These are phyloP conservation scores for Mactromeris polynyma DNA, from an alignment of 2,888 invertebrate genomes.

Conservation along the genomic window DNA sequence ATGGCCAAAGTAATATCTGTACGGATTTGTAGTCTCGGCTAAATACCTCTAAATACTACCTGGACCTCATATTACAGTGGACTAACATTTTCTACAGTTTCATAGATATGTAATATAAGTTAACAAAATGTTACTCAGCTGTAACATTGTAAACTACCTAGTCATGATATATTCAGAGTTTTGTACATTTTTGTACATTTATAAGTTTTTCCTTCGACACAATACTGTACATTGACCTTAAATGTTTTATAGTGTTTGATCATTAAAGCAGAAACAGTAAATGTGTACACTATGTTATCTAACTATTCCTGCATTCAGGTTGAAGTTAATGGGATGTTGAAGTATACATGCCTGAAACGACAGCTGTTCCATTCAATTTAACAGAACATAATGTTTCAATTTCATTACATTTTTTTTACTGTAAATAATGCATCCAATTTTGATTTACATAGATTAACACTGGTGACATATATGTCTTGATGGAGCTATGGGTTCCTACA, in stretches of 20 bases:
- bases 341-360: background rate
- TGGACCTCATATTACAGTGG: too few species aligned
- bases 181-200: background rate
- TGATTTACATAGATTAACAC: too few species aligned
- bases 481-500: too few species aligned
- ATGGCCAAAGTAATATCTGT: too few species aligned
- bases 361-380: background rate
- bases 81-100: background rate
- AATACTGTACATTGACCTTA: constrained; percentile 1
- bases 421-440: too few species aligned
- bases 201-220: background rate
- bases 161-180: background rate
- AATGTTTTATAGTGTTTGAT: background rate
- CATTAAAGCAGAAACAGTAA: background rate
- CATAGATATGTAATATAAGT: background rate
- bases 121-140: background rate
- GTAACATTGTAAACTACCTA: background rate
- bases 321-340: background rate
- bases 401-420: background rate
- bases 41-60: too few species aligned
- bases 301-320: background rate
- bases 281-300: background rate
- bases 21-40: too few species aligned
- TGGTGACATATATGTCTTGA: too few species aligned
- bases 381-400: constrained; percentile 6